Evolutionary conservation across 2,113 vertebrate species (phyloP), one percentile per base, ranked within the genome.

Genomic region (Phalacrocorax pelagicus): DNA sequence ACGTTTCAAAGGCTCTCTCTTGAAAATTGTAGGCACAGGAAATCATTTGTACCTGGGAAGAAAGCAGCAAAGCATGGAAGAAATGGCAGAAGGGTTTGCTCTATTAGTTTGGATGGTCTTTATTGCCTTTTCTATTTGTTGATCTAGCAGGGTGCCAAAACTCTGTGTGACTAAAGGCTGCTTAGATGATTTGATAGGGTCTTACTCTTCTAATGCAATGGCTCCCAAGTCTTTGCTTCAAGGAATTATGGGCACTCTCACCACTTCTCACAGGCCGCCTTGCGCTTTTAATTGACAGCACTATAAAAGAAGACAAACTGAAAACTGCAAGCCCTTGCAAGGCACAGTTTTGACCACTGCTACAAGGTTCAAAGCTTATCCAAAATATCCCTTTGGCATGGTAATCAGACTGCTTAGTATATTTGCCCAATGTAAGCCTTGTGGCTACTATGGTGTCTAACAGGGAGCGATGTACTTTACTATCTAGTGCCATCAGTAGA

Each of bases 1-100:
- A 90, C 61, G 52, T 94, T 96, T 86, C 24, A 78, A 61, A 84
- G 15, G 54, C 65, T 91, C 21, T 72, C 54, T 94, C 80, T 79
- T 92, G 92, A 94, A 97, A 96, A 94, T 46, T 86, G 65, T 58
- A 91, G 54, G 55, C 91, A 82, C 69, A 65, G 88, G 90, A 96
- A 88, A 58, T 47, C 1, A 54, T 96, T 92, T 96, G 63, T 83
- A 58, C 94, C 61, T 86, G 88, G 62, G 38, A 42, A 93, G 88
- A 94, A 84, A 63, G 51, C 69, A 82, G 30, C 61, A 86, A 81
- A 88, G n/a, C 51, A 32, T 8, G 69, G 82, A 67, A 78, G n/a
- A 96, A 63, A 47, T 27, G 61, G 63, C 74, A 66, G 86, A 44
- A 65, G 10, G 52, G 34, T 81, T 90, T 92, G 49, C 72, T 14